Percentiles rank a stretch among this genome's conserved stretches.
Conservation (phyloP, 2,797 vertebrate genomes). For the Tenualosa ilisha region DNA sequence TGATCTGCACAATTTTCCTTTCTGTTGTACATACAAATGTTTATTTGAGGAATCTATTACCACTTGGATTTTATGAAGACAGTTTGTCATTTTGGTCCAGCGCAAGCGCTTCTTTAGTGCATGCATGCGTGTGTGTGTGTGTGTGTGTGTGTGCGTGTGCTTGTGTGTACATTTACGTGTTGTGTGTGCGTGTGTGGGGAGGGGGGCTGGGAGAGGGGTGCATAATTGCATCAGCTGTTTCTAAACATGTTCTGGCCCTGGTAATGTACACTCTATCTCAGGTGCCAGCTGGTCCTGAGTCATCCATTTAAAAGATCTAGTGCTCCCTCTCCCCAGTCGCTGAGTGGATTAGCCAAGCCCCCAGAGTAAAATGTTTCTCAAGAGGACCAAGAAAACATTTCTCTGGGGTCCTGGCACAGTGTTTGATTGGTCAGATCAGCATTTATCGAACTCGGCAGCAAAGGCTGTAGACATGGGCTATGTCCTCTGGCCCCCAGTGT, state of each 20-base stretch:
- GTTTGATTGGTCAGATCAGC: conserved; percentile 45
- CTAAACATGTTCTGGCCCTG: conserved; percentile 26
- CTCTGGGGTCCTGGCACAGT: conserved; percentile 33
- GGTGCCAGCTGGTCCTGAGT: conserved; percentile 36
- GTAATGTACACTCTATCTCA: conserved; percentile 41
- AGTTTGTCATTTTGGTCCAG: background rate
- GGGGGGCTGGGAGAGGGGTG: background rate
- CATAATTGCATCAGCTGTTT: conserved; percentile 37
- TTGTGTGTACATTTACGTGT: too few relatives aligned
- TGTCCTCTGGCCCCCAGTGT: conserved; percentile 22
- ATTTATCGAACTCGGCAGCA: conserved; percentile 35
- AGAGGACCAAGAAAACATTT: conserved; percentile 34
- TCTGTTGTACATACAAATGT: background rate
- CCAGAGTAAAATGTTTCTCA: conserved; percentile 29
- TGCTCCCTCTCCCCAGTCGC: conserved; percentile 34
- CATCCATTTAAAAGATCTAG: conserved; percentile 41
- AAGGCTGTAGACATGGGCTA: conserved; percentile 26
- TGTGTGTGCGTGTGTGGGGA: background rate
- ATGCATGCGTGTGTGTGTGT: conserved; percentile 17
- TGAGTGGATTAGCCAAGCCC: conserved; percentile 38
- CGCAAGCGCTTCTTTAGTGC: too few relatives aligned
- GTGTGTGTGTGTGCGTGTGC: conserved; percentile 21
- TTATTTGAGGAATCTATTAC: background rate
- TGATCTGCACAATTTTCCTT: background rate
- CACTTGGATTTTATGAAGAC: background rate